Conservation (phyloP, 2,888 invertebrate species). For the Tryphoninae sp. region DNA sequence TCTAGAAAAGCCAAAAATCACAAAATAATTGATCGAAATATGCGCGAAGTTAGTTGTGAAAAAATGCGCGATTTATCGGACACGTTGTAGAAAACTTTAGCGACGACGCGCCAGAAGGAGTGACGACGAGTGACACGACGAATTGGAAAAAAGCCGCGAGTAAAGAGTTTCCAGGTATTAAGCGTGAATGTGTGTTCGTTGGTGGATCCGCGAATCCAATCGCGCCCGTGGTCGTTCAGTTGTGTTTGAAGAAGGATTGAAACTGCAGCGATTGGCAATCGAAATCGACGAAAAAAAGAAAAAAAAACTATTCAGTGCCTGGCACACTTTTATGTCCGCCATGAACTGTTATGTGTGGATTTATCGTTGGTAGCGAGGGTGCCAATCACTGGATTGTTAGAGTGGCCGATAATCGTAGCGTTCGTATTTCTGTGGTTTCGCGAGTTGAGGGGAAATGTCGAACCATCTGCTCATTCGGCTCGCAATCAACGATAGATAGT, state of each 20-base stretch:
- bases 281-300: neutral
- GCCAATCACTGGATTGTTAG: neutral
- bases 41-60: neutral
- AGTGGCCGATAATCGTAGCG: neutral
- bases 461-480: constrained; percentile 29
- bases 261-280: neutral
- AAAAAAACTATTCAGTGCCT: neutral
- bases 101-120: constrained; percentile 32
- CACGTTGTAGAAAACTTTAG: constrained; percentile 37
- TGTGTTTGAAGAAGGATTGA: neutral
- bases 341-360: too few species aligned
- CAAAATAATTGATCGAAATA: constrained; percentile 2
- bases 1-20: neutral
- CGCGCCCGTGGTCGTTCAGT: neutral
- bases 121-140: constrained; percentile 38
- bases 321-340: neutral
- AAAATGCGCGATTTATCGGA: neutral
- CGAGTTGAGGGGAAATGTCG: constrained; percentile 28
- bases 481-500: constrained; percentile 13
- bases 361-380: neutral
- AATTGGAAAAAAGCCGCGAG: constrained; percentile 40
- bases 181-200: constrained; percentile 3
- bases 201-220: constrained; percentile 4
- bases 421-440: neutral
- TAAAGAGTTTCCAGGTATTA: constrained; percentile 7